phyloP scores from a whole-genome alignment of 2,888 invertebrate species.

The Arge pagana region DNA sequence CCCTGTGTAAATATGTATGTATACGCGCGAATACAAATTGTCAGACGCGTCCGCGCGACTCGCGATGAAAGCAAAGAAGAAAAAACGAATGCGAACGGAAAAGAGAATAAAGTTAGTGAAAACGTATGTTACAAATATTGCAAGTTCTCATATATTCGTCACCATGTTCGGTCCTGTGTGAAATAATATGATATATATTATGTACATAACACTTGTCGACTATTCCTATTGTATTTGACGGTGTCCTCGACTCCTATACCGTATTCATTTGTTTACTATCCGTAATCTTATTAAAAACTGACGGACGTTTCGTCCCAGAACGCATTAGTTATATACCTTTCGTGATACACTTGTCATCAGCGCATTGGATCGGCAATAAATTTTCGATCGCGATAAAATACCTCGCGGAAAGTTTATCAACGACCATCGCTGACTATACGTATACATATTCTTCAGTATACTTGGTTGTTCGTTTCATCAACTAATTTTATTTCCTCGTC shows the following conservation, averaged over 20 bases:
- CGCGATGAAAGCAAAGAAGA: background rate
- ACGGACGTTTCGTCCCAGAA: background rate
- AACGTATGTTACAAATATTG: conserved; percentile 18
- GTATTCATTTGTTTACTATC: background rate
- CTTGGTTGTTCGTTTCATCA: too few species aligned
- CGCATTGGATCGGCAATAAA: conserved; percentile 6
- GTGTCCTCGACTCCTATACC: background rate
- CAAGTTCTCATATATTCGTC: conserved; percentile 1
- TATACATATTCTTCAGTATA: conserved; percentile 20
- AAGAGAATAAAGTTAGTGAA: background rate
- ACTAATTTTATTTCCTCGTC: too few species aligned
- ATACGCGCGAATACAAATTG: background rate
- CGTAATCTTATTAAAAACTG: conserved; percentile 9
- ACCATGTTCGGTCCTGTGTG: background rate
- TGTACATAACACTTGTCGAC: background rate
- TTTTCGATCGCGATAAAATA: background rate
- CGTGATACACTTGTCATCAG: conserved; percentile 14
- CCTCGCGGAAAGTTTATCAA: background rate
- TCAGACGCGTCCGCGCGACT: background rate
- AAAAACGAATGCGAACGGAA: background rate
- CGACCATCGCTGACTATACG: conserved; percentile 5
- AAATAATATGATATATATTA: background rate
- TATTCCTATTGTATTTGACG: conserved; percentile 7
- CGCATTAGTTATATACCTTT: conserved; percentile 7
- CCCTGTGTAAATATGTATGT: background rate